Conservation (phyloP, 2,113 vertebrate genomes). For the Hystrix cristata region DNA sequence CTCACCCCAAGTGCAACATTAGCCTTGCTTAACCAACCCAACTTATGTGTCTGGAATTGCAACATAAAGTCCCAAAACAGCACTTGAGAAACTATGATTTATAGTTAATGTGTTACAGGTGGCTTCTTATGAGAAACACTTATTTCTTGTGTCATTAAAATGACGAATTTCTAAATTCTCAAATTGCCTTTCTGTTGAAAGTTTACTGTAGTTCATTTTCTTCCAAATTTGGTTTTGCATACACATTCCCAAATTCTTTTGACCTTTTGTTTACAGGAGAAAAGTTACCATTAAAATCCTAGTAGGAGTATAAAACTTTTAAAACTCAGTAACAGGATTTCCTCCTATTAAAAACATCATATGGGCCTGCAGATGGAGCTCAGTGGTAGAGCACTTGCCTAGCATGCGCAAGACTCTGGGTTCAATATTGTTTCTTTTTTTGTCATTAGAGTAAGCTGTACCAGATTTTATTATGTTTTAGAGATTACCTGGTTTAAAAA, state of each 20-base stretch:
- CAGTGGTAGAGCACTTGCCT: background rate
- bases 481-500: conserved; percentile 46
- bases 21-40: conserved; percentile 74
- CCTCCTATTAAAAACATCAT: conserved; percentile 58
- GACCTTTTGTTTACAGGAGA: conserved; percentile 65
- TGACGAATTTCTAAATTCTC: conserved; percentile 79
- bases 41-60: conserved; percentile 80
- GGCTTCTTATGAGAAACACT: conserved; percentile 78
- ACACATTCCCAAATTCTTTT: conserved; percentile 53
- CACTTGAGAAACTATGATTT: conserved; percentile 75
- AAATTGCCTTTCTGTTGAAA: conserved; percentile 77
- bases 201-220: conserved; percentile 77
- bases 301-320: conserved; percentile 65
- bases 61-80: conserved; percentile 79
- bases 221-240: conserved; percentile 80
- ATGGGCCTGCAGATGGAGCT: background rate
- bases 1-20: conserved; percentile 72
- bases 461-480: conserved; percentile 64
- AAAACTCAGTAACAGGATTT: conserved; percentile 70
- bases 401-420: background rate
- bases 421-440: background rate
- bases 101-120: conserved; percentile 81
- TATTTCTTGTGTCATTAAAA: conserved; percentile 77
- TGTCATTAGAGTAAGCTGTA: conserved; percentile 23
- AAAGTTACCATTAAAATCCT: conserved; percentile 70